Percentiles rank a stretch among this genome's conserved stretches.
Conservation (phyloP, 2,113 vertebrate genomes). For the Lates calcarifer region DNA sequence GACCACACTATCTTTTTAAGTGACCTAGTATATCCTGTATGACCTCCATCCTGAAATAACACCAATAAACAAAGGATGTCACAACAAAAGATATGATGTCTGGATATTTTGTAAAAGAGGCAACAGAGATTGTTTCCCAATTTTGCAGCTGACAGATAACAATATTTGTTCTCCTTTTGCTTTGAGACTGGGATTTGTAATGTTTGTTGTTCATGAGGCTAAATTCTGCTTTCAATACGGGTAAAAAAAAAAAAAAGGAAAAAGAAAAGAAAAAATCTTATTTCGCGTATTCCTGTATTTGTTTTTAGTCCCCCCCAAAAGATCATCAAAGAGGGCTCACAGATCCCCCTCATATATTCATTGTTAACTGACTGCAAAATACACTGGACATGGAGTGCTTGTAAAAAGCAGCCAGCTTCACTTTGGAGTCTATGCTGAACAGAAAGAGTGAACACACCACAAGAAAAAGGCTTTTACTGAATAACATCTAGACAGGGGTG, state of each 20-base stretch:
- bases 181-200: not conserved
- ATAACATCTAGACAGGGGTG: not conserved
- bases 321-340: conserved; percentile 34
- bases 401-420: conserved; percentile 1
- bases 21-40: not conserved
- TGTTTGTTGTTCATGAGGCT: not conserved
- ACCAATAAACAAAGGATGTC: not conserved
- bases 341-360: conserved; percentile 24
- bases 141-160: not conserved
- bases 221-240: not conserved
- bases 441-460: not conserved
- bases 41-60: conserved; percentile 3
- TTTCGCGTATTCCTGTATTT: not conserved
- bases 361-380: conserved; percentile 20
- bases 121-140: not conserved
- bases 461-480: not conserved
- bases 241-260: not conserved
- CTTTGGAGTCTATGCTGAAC: not conserved
- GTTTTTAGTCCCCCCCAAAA: not conserved
- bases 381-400: conserved; percentile 7
- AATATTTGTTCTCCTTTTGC: not conserved
- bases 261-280: not conserved
- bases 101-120: not conserved
- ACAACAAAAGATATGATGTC: not conserved
- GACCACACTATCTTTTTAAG: not conserved